Percentiles rank a stretch among this genome's conserved stretches.
phyloP scores from a whole-genome alignment of 2,888 invertebrate species.

The Drymonia ruficornis region DNA sequence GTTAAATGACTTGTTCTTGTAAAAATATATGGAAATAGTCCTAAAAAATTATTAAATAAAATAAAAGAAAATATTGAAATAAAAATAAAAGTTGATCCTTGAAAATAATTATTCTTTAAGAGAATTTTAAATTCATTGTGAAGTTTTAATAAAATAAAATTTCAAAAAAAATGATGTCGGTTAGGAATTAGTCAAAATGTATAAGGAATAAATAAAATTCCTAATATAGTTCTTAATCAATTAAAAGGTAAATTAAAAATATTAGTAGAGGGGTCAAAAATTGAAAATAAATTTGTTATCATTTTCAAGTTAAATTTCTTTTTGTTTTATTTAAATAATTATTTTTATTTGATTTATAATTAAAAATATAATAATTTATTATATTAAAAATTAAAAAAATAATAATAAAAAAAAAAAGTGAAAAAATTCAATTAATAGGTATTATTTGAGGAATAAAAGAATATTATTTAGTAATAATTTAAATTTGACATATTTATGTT shows the following conservation, averaged over 20 bases:
- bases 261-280: slow-evolving; percentile 87
- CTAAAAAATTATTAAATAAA: slow-evolving; percentile 88
- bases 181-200: slow-evolving; percentile 83
- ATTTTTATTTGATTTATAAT: slow-evolving; percentile 51
- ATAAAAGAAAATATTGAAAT: slow-evolving; percentile 84
- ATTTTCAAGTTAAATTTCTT: slow-evolving; percentile 81
- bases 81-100: slow-evolving; percentile 83
- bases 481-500: slow-evolving; percentile 87
- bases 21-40: slow-evolving; percentile 89
- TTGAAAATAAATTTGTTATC: slow-evolving; percentile 88
- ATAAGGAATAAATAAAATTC: slow-evolving; percentile 78
- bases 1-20: slow-evolving; percentile 87
- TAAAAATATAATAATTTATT: slow-evolving; percentile 79
- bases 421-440: slow-evolving; percentile 84
- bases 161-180: slow-evolving; percentile 79
- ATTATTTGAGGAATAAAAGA: slow-evolving; percentile 89
- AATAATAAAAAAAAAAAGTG: slow-evolving; percentile 64
- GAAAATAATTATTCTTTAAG: slow-evolving; percentile 68
- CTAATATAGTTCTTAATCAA: slow-evolving; percentile 84
- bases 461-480: slow-evolving; percentile 85
- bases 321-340: slow-evolving; percentile 48
- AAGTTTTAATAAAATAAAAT: slow-evolving; percentile 69
- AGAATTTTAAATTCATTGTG: slow-evolving; percentile 86
- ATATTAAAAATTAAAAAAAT: slow-evolving; percentile 80
- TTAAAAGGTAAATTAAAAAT: slow-evolving; percentile 82